Percentiles rank a stretch among this genome's conserved stretches.
Evolutionary conservation across 1,140 invertebrate genomes (phyloP).

Genomic region (Aplysia californica): DNA sequence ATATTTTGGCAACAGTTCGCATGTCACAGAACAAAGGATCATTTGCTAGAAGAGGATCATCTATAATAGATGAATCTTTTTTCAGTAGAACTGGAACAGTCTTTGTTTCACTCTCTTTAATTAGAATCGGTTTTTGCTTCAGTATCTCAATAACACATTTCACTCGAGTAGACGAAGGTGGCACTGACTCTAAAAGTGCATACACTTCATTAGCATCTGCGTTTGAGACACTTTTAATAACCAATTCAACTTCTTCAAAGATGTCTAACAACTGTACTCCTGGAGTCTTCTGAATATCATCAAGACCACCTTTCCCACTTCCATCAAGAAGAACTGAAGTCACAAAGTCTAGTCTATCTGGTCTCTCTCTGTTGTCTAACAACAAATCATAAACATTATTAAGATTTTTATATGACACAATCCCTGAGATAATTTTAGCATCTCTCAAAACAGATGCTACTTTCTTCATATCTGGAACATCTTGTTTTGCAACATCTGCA

Average conservation of each 20-base stretch:
- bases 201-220: conserved; percentile 17
- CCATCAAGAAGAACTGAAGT: conserved; percentile 46
- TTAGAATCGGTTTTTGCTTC: conserved; percentile 24
- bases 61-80: conserved; percentile 14
- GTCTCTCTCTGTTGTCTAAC: conserved; percentile 35
- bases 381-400: conserved; percentile 45
- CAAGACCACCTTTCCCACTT: too few species aligned
- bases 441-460: conserved; percentile 44
- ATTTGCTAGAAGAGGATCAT: conserved; percentile 41
- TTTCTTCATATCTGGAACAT: background rate
- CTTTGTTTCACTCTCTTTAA: conserved; percentile 13
- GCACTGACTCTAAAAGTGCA: background rate
- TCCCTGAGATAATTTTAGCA: conserved; percentile 44
- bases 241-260: background rate
- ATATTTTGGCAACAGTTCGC: conserved; percentile 53
- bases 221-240: background rate
- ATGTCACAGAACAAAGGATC: conserved; percentile 57
- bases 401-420: conserved; percentile 41
- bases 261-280: background rate
- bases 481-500: background rate
- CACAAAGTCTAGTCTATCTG: conserved; percentile 52
- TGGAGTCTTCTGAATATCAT: background rate
- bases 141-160: conserved; percentile 44
- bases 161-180: conserved; percentile 35
- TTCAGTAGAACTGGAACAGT: conserved; percentile 22